These are phyloP conservation scores for Bombus superbus DNA, from an alignment of 1,140 invertebrate genomes.

Conservation along the genomic window DNA sequence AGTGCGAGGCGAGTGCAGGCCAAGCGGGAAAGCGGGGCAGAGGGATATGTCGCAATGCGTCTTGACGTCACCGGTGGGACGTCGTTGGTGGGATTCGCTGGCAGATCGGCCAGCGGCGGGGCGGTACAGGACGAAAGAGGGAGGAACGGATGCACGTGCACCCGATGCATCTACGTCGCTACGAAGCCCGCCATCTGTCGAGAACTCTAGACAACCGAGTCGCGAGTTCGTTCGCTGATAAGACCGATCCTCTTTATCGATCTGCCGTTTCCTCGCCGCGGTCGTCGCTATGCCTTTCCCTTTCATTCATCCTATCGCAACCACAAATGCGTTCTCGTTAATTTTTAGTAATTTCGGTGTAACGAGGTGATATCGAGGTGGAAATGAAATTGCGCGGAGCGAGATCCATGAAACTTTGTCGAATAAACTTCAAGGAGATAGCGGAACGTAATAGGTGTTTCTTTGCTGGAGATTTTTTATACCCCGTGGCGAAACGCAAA, in stretches of 20 bases:
- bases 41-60: slow-evolving; percentile 80
- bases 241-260: slow-evolving; percentile 43
- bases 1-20: slow-evolving; percentile 21
- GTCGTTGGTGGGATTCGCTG: slow-evolving; percentile 72
- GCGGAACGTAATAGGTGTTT: too few species aligned
- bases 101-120: slow-evolving; percentile 49
- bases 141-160: slow-evolving; percentile 59
- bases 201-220: slow-evolving; percentile 1
- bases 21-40: slow-evolving; percentile 64
- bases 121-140: slow-evolving; percentile 43
- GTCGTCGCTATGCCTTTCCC: background rate
- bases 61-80: slow-evolving; percentile 77
- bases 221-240: slow-evolving; percentile 46
- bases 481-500: too few species aligned
- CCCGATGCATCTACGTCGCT: slow-evolving; percentile 53
- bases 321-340: background rate
- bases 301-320: background rate
- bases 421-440: too few species aligned
- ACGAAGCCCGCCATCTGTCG: slow-evolving; percentile 67
- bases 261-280: background rate
- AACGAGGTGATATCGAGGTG: too few species aligned
- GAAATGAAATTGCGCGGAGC: too few species aligned
- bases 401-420: too few species aligned
- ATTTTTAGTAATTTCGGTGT: too few species aligned
- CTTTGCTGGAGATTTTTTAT: too few species aligned